Percentiles rank a stretch among this genome's conserved stretches.
Evolutionary conservation across 2,797 vertebrate species (phyloP).

Genomic region (Chromobotia macracanthus): DNA sequence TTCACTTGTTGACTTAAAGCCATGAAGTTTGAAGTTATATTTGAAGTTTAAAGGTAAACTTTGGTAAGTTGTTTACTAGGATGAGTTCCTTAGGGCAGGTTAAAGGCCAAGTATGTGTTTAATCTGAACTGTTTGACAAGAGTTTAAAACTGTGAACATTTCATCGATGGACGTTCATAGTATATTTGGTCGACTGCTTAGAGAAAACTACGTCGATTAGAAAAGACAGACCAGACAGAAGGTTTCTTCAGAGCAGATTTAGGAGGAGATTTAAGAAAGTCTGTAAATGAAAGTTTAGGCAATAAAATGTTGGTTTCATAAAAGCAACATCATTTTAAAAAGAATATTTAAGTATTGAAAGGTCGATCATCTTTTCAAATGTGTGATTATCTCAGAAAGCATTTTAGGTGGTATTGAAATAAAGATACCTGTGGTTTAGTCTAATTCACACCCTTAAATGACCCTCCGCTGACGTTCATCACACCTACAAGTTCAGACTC

Average conservation of each 20-base stretch:
- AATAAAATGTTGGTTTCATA: not conserved
- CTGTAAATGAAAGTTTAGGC: not conserved
- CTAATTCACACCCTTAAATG: not conserved
- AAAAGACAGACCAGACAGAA: not conserved
- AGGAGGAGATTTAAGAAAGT: not conserved
- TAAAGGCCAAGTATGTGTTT: not conserved
- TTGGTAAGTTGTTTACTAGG: not conserved
- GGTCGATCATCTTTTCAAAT: not conserved
- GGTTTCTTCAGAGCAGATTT: too few species aligned
- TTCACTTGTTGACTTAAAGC: too few species aligned
- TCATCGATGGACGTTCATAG: not conserved
- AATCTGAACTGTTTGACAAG: not conserved
- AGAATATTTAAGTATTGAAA: not conserved
- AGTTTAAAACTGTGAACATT: not conserved
- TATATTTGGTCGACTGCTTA: not conserved
- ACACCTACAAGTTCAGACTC: constrained; percentile 46
- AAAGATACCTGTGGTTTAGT: not conserved
- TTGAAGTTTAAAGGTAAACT: too few species aligned
- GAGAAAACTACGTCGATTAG: not conserved
- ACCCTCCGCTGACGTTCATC: not conserved
- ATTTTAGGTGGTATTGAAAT: not conserved
- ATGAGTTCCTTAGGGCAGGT: not conserved
- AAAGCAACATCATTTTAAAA: not conserved
- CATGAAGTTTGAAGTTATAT: too few species aligned
- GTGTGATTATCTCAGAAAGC: not conserved